Percentiles rank a stretch among this genome's conserved stretches.
Evolutionary conservation across 2,113 vertebrate species (phyloP).

Genomic region (Syngnathoides biaculeatus): DNA sequence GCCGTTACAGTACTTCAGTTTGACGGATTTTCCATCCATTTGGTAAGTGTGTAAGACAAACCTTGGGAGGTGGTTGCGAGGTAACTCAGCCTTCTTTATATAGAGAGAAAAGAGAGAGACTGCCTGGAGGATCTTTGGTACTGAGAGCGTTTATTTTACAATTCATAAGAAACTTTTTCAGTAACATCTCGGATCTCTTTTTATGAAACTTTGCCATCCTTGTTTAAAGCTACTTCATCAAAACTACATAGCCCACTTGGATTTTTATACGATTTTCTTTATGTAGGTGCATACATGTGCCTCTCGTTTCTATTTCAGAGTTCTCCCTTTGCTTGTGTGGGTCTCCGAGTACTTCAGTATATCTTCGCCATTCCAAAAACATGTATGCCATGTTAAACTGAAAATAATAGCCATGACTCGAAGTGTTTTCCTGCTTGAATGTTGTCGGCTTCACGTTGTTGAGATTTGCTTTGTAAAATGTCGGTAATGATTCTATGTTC

Average conservation of each 20-base stretch:
- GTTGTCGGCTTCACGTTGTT: too few relatives aligned
- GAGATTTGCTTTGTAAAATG: too few relatives aligned
- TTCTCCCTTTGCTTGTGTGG: too few relatives aligned
- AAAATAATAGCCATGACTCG: too few relatives aligned
- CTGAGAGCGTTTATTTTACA: neutral
- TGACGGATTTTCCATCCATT: neutral
- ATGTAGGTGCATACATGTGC: neutral
- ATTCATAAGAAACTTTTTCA: constrained; percentile 4
- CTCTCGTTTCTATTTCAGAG: too few relatives aligned
- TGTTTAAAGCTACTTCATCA: neutral
- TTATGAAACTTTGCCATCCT: neutral
- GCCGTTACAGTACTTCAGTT: neutral
- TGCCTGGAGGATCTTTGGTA: neutral
- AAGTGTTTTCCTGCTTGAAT: too few relatives aligned
- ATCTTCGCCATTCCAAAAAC: too few relatives aligned
- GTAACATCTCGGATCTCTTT: neutral
- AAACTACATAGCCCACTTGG: neutral
- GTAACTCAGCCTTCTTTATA: neutral
- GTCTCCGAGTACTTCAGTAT: too few relatives aligned
- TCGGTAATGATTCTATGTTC: too few relatives aligned
- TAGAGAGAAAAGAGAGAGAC: neutral
- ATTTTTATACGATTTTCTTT: neutral
- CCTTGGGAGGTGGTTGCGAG: neutral
- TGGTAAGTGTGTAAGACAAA: neutral
- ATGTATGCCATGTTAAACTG: too few relatives aligned